These are phyloP conservation scores for Rhinolophus sinicus DNA, from an alignment of 2,113 vertebrate genomes.

Conservation along the genomic window DNA sequence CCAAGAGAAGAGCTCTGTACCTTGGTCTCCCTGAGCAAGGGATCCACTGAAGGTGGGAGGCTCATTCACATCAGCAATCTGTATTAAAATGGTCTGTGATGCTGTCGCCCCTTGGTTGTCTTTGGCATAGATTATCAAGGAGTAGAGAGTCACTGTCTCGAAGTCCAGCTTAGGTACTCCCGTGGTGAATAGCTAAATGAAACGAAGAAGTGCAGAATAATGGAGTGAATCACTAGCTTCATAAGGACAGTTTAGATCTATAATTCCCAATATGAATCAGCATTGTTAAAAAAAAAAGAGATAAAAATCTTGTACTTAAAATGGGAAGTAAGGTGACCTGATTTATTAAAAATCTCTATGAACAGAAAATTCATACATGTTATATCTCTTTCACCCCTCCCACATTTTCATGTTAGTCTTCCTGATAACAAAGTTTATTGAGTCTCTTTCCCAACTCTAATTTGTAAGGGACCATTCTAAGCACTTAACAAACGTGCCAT, in stretches of 20 bases:
- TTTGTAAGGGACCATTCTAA: background rate
- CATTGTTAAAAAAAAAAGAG: background rate
- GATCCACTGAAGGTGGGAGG: slow-evolving; percentile 64
- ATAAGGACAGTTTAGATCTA: background rate
- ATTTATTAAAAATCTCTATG: background rate
- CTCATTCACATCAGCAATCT: slow-evolving; percentile 76
- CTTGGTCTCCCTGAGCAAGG: slow-evolving; percentile 65
- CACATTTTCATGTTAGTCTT: background rate
- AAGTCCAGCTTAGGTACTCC: slow-evolving; percentile 73
- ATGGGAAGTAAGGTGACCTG: background rate
- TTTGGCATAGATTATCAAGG: slow-evolving; percentile 66
- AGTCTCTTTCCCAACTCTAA: background rate
- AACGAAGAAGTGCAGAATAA: background rate
- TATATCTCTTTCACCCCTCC: background rate
- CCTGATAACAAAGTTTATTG: background rate
- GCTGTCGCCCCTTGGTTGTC: slow-evolving; percentile 60
- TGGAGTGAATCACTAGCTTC: background rate
- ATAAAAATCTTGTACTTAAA: background rate
- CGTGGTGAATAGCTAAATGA: slow-evolving; percentile 61
- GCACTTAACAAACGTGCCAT: background rate
- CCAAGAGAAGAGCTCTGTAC: slow-evolving; percentile 35
- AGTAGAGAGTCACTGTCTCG: slow-evolving; percentile 64
- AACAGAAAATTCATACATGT: background rate
- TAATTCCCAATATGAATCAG: background rate
- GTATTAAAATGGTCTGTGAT: slow-evolving; percentile 69